Evolutionary conservation across 2,888 invertebrate genomes (phyloP), one percentile per base, ranked within the genome.

Genomic region (Philereme vetulata): DNA sequence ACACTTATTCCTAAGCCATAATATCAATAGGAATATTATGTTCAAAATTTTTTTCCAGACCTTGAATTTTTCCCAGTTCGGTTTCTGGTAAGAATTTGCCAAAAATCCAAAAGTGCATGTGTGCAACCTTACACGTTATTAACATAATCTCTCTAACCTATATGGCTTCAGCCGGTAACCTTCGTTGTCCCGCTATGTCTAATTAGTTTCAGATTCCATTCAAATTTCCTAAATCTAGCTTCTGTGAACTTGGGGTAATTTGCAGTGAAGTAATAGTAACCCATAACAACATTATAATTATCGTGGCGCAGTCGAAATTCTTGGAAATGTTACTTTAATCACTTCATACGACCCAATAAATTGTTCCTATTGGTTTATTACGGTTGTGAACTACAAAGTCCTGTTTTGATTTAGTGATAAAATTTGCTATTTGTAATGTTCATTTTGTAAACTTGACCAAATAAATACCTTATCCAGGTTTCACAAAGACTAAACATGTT

Each of bases 301-400:
- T 80, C 86, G 67, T 69, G 81, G 77, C 69, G 68, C 75, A 72
- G 76, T 77, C 79, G 77, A 81, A 77, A 77, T 75, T 81, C 79
- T 78, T 78, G 78, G 79, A 89, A 89, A 90, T 88, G 88, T 84
- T 78, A 88, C 87, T 90, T 90, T 90, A 88, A 90, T 90, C 77
- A 85, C 89, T 90, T 89, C 81, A 86, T 82, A 84, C 86, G 84
- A 79, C 82, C 79, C 74, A 74, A 80, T 81, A 83, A 82, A 83
- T 84, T 82, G 84, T 81, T 81, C 76, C 78, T 80, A 84, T 84
- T 80, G 80, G 82, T 78, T 76, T 82, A 82, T 86, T 83, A 81
- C 75, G 77, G 76, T 75, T 78, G 77, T 74, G 75, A 77, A 77
- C 75, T 79, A 75, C 80, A 78, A 74, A 74, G 77, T 76, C 76